Conservation (phyloP, 2,113 vertebrate species). For the Euleptes europaea region DNA sequence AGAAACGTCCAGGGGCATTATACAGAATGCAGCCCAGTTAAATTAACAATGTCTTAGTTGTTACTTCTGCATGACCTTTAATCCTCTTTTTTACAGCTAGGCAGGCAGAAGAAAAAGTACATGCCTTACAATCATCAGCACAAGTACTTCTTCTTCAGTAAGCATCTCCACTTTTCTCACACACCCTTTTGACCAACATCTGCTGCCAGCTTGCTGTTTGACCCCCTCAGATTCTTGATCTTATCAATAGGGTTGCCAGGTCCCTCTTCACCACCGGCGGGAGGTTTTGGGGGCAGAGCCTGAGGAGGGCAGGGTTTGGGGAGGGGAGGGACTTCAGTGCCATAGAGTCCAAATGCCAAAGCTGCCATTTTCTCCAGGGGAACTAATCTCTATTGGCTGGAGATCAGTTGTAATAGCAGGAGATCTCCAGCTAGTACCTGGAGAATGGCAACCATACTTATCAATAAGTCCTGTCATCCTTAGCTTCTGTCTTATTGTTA, state of each 20-base stretch:
- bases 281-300: no score
- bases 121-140: slow-evolving; percentile 79
- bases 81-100: slow-evolving; percentile 55
- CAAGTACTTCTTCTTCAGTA: slow-evolving; percentile 76
- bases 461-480: neutral
- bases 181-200: neutral
- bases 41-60: neutral
- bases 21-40: neutral
- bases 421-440: no score
- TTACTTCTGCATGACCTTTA: neutral
- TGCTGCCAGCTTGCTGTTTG: neutral
- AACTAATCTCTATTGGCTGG: no score
- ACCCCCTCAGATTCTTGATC: neutral
- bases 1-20: no score
- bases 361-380: no score
- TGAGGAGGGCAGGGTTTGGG: no score
- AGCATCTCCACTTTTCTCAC: slow-evolving; percentile 37
- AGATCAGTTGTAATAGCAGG: no score
- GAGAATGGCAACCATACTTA: no score
- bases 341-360: no score
- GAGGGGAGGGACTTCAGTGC: no score
- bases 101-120: slow-evolving; percentile 72
- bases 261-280: no score
- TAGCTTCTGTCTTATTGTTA: neutral
- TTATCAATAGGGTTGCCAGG: no score